Conservation (phyloP, 2,797 vertebrate genomes). For the Pterois miles region DNA sequence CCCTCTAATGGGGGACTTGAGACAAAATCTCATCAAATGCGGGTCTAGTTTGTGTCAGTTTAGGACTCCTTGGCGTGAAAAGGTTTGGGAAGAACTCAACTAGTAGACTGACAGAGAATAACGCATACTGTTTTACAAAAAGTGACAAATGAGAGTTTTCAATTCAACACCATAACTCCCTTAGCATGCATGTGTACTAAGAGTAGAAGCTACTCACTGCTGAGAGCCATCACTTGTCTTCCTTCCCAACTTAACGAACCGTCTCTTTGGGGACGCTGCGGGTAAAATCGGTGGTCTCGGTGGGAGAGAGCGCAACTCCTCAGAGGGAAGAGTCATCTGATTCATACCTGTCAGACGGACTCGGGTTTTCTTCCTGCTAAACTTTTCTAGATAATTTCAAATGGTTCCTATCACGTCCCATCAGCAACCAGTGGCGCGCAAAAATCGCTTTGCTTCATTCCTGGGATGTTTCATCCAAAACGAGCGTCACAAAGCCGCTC, state of each 20-base stretch:
- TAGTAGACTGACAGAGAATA: not conserved
- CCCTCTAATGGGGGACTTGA: too few species aligned
- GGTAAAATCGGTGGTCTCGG: constrained; percentile 66
- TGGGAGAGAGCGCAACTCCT: constrained; percentile 65
- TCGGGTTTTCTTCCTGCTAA: not conserved
- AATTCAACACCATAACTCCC: not conserved
- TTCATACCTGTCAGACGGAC: constrained; percentile 46
- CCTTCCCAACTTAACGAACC: constrained; percentile 76
- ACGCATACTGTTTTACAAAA: too few species aligned
- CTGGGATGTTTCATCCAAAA: constrained; percentile 39
- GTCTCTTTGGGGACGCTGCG: constrained; percentile 69
- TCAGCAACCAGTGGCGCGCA: not conserved
- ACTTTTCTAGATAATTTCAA: not conserved
- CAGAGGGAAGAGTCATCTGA: constrained; percentile 47
- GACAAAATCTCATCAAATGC: too few species aligned
- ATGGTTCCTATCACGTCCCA: not conserved
- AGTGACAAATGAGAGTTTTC: not conserved
- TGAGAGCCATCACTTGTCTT: constrained; percentile 82
- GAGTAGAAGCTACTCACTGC: constrained; percentile 75
- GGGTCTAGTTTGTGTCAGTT: too few species aligned
- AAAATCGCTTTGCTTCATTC: constrained; percentile 36
- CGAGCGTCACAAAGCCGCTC: constrained; percentile 13
- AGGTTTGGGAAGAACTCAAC: not conserved
- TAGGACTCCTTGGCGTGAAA: not conserved
- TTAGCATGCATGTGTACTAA: not conserved